Conservation (phyloP, 2,888 invertebrate genomes). For the Salticus scenicus region DNA sequence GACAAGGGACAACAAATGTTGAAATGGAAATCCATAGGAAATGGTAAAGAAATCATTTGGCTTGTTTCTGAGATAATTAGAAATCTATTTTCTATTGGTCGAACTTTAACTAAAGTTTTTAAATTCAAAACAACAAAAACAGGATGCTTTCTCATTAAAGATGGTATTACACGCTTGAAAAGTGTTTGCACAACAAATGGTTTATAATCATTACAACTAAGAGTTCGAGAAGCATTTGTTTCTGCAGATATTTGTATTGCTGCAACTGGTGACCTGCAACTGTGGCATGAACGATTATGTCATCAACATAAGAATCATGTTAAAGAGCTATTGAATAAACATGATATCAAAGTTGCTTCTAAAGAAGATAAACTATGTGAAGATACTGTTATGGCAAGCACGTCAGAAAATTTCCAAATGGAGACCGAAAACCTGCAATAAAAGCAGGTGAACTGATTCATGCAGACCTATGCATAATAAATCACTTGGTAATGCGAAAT, state of each 20-base stretch:
- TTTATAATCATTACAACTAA: slow-evolving; percentile 7
- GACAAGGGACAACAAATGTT: no score
- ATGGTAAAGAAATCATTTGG: slow-evolving; percentile 1
- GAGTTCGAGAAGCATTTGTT: not conserved
- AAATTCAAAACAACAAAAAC: not conserved
- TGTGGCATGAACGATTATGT: slow-evolving; percentile 29
- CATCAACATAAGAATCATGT: slow-evolving; percentile 10
- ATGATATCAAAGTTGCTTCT: not conserved
- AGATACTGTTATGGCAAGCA: slow-evolving; percentile 18
- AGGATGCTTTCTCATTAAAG: slow-evolving; percentile 2
- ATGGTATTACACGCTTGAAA: not conserved
- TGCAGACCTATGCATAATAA: slow-evolving; percentile 20
- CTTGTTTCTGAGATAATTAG: not conserved
- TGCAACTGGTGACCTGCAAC: not conserved
- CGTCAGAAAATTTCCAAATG: not conserved
- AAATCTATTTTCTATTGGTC: slow-evolving; percentile 25
- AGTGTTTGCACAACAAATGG: not conserved
- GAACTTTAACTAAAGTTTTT: not conserved
- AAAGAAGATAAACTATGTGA: slow-evolving; percentile 1
- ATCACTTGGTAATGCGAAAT: slow-evolving; percentile 2
- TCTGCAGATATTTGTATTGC: slow-evolving; percentile 2
- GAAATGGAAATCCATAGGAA: no score
- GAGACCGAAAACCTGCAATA: not conserved
- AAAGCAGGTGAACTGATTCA: slow-evolving; percentile 28
- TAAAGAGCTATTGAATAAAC: not conserved